Base-by-base conservation (phyloP, 2,888 invertebrate genomes). In the Plusia festucae region DNA sequence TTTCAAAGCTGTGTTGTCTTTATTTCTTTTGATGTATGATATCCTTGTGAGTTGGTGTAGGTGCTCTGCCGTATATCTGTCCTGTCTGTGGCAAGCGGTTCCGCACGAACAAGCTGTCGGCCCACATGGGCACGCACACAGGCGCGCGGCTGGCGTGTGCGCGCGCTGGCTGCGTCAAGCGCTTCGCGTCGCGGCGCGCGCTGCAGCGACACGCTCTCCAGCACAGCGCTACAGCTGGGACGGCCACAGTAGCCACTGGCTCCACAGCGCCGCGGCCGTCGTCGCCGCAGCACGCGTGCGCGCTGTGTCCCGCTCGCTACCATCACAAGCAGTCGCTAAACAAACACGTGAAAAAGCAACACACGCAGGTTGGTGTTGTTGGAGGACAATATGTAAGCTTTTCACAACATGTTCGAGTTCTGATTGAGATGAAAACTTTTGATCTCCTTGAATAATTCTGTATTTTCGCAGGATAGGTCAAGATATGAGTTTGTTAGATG, bases 21-120 rank as follows among this genome's bases (percentile, higher is more conserved):
- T n/a, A n/a, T n/a, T n/a, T n/a, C n/a, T n/a, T n/a, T n/a, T 9
- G 9, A 30, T 30, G 8, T 1, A 30, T 9, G n/a, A 5, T 18
- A 8, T 46, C 8, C 13, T n/a, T n/a, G n/a, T n/a, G n/a, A n/a
- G n/a, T 44, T 7, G 18, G 2, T 30, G 40, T 40, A 91, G 92
- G 92, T 6, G 90, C 82, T 40, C 87, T 91, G 68, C 93, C 92
- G 1, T 93, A 92, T 85, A 86, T 93, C 70, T 93, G 93, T 60
- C 84, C 88, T 1, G 79, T 89, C 18, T 93, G 93, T 82, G 93
- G 93, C 60, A 85, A 84, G 69, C 88, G 83, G 22, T 93, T 93
- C 87, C 84, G 90, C 0, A 92, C 90, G 8, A 93, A 93, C 89
- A 93, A 92, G 83, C 79, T 93, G 60, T 73, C 89, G 0, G 84